phyloP scores from a whole-genome alignment of 1,140 invertebrate genomes.

The Goniozus legneri region DNA sequence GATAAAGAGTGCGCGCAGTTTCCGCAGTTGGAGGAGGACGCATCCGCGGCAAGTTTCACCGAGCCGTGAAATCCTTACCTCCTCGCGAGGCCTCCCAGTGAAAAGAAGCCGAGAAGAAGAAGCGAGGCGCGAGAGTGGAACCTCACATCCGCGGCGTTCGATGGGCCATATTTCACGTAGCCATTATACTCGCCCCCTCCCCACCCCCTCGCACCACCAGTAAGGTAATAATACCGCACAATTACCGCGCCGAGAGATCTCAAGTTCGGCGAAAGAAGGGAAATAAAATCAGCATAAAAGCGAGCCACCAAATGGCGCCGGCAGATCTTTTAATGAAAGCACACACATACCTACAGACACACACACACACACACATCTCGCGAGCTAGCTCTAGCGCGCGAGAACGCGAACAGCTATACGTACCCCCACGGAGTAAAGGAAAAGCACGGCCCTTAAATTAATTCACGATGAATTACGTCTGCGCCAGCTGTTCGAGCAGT shows the following conservation, averaged over 20 bases:
- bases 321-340: slow-evolving; percentile 54
- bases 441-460: slow-evolving; percentile 49
- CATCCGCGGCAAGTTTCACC: slow-evolving; percentile 1
- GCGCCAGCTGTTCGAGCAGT: slow-evolving; percentile 52
- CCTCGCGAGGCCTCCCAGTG: slow-evolving; percentile 25
- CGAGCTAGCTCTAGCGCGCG: no score
- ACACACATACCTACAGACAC: no score
- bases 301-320: slow-evolving; percentile 51
- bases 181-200: slow-evolving; percentile 32
- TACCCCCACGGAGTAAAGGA: no score
- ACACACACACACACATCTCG: no score
- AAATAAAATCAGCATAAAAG: slow-evolving; percentile 49
- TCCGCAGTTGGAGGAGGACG: not conserved
- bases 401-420: no score
- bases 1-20: no score
- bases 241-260: slow-evolving; percentile 43
- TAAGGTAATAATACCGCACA: slow-evolving; percentile 45
- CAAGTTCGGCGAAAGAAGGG: slow-evolving; percentile 42
- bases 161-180: slow-evolving; percentile 39
- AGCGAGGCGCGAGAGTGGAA: no score
- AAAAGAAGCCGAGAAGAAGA: no score
- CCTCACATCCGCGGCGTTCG: slow-evolving; percentile 28
- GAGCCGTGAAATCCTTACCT: slow-evolving; percentile 26
- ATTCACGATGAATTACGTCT: slow-evolving; percentile 56
- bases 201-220: no score